Evolutionary conservation across 2,113 vertebrate species (phyloP).

Genomic region (Bufo gargarizans): DNA sequence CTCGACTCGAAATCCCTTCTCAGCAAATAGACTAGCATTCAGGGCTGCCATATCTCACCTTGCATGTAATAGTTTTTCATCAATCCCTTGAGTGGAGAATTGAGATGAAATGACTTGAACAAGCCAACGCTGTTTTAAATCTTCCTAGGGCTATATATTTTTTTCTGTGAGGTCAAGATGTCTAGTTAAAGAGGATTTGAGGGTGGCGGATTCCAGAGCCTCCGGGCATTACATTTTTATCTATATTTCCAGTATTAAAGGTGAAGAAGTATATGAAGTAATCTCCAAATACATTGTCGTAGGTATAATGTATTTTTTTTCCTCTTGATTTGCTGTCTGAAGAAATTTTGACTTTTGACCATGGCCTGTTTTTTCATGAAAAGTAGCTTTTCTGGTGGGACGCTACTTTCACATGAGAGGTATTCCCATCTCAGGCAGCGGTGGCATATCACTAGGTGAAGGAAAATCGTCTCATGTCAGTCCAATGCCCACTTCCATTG

Average conservation of each 20-base stretch:
- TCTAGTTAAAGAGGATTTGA: slow-evolving; percentile 46
- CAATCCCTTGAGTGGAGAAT: slow-evolving; percentile 36
- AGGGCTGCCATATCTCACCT: slow-evolving; percentile 38
- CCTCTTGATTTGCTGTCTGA: neutral
- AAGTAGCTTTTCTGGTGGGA: neutral
- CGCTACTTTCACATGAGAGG: too few relatives aligned
- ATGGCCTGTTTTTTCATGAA: neutral
- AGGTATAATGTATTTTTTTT: slow-evolving; percentile 3
- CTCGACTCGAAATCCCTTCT: slow-evolving; percentile 27
- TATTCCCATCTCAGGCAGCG: too few relatives aligned
- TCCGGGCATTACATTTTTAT: neutral
- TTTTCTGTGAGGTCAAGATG: slow-evolving; percentile 24
- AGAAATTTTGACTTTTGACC: slow-evolving; percentile 14
- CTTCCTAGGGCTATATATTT: slow-evolving; percentile 11
- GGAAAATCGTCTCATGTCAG: neutral
- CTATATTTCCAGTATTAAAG: slow-evolving; percentile 10
- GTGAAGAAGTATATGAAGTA: slow-evolving; percentile 12
- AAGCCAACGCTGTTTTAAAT: slow-evolving; percentile 2
- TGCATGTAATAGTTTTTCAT: slow-evolving; percentile 48
- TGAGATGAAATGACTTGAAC: slow-evolving; percentile 52
- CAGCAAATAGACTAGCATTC: slow-evolving; percentile 47
- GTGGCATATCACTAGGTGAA: neutral
- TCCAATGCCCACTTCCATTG: neutral
- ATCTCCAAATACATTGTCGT: neutral
- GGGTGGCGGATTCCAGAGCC: neutral